Evolutionary conservation across 2,797 vertebrate genomes (phyloP).

Genomic region (Lerista edwardsae): DNA sequence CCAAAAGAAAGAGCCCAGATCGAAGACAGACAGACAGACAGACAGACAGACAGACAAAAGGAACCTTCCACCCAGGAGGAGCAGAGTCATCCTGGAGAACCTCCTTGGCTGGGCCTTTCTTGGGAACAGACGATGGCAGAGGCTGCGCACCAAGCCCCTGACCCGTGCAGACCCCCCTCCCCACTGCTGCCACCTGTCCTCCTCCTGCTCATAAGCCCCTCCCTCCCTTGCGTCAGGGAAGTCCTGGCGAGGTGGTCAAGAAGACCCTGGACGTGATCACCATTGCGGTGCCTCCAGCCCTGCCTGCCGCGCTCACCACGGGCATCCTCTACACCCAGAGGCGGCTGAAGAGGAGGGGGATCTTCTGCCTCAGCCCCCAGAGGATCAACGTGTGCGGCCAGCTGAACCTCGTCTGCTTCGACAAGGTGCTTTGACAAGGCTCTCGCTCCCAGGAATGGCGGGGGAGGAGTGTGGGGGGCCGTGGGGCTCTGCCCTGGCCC

Average conservation of each 20-base stretch:
- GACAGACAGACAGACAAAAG: too few species aligned
- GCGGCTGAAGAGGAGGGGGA: conserved; percentile 78
- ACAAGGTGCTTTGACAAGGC: too few species aligned
- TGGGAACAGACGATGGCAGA: too few species aligned
- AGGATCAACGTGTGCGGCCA: conserved; percentile 82
- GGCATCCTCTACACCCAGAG: conserved; percentile 82
- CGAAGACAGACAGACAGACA: too few species aligned
- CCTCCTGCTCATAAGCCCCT: conserved; percentile 3
- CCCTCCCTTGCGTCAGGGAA: conserved; percentile 60
- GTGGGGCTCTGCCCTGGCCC: too few species aligned
- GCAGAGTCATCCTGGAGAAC: not conserved
- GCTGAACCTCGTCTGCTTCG: conserved; percentile 82
- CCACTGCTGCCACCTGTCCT: not conserved
- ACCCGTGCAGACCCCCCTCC: accelerated
- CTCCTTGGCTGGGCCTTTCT: not conserved
- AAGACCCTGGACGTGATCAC: conserved; percentile 82
- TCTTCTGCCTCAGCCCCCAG: conserved; percentile 83
- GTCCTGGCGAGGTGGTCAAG: conserved; percentile 74
- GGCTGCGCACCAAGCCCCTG: too few species aligned
- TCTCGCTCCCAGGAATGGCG: too few species aligned
- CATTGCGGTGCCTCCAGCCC: conserved; percentile 80
- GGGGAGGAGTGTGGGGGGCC: too few species aligned
- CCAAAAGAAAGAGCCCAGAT: too few species aligned
- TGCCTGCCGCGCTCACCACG: conserved; percentile 81
- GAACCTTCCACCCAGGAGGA: not conserved